These are phyloP conservation scores for Thermophis baileyi DNA, from an alignment of 2,113 vertebrate genomes.

Conservation along the genomic window DNA sequence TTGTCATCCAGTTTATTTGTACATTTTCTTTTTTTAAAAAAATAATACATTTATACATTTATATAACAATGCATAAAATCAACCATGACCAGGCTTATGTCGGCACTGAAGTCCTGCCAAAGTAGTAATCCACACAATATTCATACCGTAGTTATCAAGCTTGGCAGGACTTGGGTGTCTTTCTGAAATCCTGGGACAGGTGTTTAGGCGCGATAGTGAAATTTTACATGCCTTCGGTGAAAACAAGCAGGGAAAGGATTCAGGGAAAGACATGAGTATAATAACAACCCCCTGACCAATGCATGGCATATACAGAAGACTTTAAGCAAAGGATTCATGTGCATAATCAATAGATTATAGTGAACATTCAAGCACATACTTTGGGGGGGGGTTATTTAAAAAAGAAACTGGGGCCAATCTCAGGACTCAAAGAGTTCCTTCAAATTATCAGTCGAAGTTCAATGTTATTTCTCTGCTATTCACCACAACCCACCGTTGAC, in stretches of 20 bases:
- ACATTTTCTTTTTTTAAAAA: constrained; percentile 65
- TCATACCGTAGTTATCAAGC: neutral
- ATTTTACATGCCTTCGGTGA: constrained; percentile 11
- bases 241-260: neutral
- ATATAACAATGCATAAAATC: constrained; percentile 64
- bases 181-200: neutral
- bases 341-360: neutral
- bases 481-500: neutral
- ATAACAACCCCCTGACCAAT: fast-evolving
- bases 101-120: constrained; percentile 34
- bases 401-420: neutral
- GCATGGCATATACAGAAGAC: neutral
- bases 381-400: neutral
- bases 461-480: neutral
- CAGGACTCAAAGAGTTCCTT: neutral
- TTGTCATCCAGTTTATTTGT: constrained; percentile 64
- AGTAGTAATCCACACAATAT: neutral
- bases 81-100: constrained; percentile 37
- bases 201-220: constrained; percentile 23
- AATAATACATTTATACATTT: constrained; percentile 31
- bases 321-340: neutral
- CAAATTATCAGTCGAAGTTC: neutral
- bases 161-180: constrained; percentile 19
- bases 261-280: neutral
- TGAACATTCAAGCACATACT: neutral